These are phyloP conservation scores for Cygnus atratus DNA, from an alignment of 2,113 vertebrate genomes.

Conservation along the genomic window DNA sequence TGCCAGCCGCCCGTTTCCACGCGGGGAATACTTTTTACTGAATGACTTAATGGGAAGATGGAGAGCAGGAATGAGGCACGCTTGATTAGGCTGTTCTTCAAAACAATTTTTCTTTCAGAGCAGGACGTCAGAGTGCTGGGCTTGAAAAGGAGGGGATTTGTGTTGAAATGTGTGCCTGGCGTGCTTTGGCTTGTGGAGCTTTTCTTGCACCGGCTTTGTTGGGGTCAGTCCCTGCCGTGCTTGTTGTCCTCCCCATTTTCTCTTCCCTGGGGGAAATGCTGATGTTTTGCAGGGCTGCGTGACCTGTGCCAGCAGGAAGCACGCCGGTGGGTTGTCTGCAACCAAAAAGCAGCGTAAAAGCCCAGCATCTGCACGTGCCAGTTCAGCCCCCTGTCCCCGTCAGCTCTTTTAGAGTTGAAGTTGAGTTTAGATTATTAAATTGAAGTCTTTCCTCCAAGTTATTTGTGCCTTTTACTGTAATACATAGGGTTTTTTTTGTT, in stretches of 20 bases:
- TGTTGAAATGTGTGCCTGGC: background rate
- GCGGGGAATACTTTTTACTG: background rate
- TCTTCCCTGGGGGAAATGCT: background rate
- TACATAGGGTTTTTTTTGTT: background rate
- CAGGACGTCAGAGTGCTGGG: background rate
- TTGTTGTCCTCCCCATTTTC: background rate
- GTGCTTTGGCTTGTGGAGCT: too few species aligned
- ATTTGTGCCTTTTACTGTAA: background rate
- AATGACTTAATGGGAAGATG: background rate
- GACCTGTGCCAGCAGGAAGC: too few species aligned
- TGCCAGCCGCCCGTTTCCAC: background rate
- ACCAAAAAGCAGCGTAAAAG: too few species aligned
- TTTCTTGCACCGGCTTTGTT: background rate
- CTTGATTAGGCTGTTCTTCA: background rate
- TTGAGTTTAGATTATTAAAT: background rate
- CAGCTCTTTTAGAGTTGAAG: background rate
- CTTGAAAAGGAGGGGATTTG: rapidly evolving
- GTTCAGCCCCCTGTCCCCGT: too few species aligned
- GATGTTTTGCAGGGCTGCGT: too few species aligned
- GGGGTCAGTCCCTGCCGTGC: rapidly evolving
- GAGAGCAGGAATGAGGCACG: background rate
- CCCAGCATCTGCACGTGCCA: too few species aligned
- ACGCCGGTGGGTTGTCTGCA: too few species aligned
- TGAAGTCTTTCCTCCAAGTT: background rate
- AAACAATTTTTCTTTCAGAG: background rate